A percentile compares a stretch with the other conserved stretches of the same genome.
These are phyloP conservation scores for Atta cephalotes DNA, from an alignment of 1,140 invertebrate species.

Conservation along the genomic window DNA sequence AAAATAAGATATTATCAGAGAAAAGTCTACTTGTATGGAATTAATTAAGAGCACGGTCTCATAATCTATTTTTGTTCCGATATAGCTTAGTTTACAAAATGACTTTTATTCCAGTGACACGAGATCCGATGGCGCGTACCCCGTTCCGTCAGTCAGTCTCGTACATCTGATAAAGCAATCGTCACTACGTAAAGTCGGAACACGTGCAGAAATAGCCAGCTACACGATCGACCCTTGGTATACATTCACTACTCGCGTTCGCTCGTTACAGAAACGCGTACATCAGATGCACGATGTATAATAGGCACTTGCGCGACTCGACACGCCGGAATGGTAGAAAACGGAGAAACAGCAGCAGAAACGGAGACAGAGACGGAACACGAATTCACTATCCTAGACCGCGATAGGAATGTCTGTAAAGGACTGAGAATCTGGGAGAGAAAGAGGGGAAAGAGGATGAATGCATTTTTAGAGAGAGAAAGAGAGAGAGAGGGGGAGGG, in stretches of 20 bases:
- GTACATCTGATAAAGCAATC: slow-evolving; percentile 58
- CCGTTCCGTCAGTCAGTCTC: slow-evolving; percentile 57
- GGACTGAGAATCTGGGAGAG: slow-evolving; percentile 38
- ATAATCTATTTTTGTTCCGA: neutral
- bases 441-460: neutral
- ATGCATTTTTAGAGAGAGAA: slow-evolving; percentile 6
- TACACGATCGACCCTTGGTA: slow-evolving; percentile 48
- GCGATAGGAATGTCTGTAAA: slow-evolving; percentile 18
- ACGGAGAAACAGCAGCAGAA: neutral
- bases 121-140: slow-evolving; percentile 37
- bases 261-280: slow-evolving; percentile 47
- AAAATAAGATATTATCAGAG: neutral
- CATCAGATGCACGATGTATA: slow-evolving; percentile 22
- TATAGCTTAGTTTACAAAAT: slow-evolving; percentile 1
- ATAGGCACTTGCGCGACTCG: slow-evolving; percentile 38
- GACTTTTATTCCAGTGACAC: slow-evolving; percentile 48
- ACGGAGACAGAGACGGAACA: neutral
- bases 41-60: neutral
- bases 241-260: neutral
- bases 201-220: slow-evolving; percentile 51
- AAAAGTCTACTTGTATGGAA: neutral
- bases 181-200: slow-evolving; percentile 34
- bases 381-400: slow-evolving; percentile 26
- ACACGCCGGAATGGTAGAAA: neutral
- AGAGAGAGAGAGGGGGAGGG: too few relatives aligned